A percentile compares a stretch with the other conserved stretches of the same genome.
Evolutionary conservation across 92 coral and sea anemone genomes (phyloP).

Genomic region (Isaurus tuberculatus): DNA sequence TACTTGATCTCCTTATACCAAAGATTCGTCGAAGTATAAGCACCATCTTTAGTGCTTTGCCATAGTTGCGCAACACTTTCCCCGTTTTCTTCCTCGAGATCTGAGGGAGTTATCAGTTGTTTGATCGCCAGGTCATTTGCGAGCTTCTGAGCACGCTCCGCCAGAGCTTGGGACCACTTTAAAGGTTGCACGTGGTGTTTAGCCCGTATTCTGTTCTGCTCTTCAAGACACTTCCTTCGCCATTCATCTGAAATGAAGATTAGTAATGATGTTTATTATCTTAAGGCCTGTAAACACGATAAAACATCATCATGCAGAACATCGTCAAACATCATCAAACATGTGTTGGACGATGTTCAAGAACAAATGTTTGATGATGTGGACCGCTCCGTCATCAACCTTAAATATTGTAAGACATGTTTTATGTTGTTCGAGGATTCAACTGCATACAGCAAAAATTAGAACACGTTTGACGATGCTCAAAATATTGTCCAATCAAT

Average conservation of each 20-base stretch:
- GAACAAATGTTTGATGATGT: no score
- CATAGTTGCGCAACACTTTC: conserved; percentile 83
- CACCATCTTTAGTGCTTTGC: conserved; percentile 52
- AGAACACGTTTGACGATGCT: no score
- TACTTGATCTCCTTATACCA: conserved; percentile 87
- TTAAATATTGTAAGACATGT: no score
- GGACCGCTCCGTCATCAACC: no score
- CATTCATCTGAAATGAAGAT: conserved; percentile 58
- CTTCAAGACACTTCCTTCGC: conserved; percentile 73
- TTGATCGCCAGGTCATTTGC: conserved; percentile 73
- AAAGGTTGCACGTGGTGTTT: conserved; percentile 83
- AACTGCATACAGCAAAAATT: no score
- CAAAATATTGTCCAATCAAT: no score
- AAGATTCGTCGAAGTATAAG: conserved; percentile 70
- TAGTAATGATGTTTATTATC: background rate
- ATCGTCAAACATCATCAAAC: no score
- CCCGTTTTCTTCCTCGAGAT: conserved; percentile 80
- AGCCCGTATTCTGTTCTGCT: conserved; percentile 84
- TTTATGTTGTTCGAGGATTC: no score
- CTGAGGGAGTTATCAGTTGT: conserved; percentile 70
- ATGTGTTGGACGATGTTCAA: no score
- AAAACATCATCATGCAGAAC: no score
- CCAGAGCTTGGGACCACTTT: conserved; percentile 78
- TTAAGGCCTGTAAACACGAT: no score
- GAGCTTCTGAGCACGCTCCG: conserved; percentile 79